Percentiles rank a stretch among this genome's conserved stretches.
These are phyloP conservation scores for Diogma glabrata DNA, from an alignment of 2,888 invertebrate species.

Conservation along the genomic window DNA sequence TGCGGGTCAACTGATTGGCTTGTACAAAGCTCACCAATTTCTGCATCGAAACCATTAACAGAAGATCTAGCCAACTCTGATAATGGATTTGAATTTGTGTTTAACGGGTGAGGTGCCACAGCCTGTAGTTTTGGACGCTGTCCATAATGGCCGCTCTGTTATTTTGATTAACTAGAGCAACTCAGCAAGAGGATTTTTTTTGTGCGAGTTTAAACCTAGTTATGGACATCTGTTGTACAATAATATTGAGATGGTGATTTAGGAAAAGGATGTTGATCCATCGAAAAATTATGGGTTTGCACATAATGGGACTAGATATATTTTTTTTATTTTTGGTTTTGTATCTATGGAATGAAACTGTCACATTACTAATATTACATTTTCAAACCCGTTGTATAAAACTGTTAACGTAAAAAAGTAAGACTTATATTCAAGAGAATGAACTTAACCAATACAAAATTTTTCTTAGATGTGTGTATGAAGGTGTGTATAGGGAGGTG, in stretches of 20 bases:
- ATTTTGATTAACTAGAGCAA: conserved; percentile 89
- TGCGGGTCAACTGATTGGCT: conserved; percentile 93
- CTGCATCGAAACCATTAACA: conserved; percentile 17
- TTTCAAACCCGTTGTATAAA: no score
- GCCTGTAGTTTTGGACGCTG: conserved; percentile 81
- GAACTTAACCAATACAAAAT: no score
- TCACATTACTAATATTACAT: no score
- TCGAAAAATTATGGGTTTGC: no score
- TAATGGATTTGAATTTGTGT: conserved; percentile 60
- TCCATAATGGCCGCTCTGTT: conserved; percentile 64
- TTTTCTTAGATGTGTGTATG: no score
- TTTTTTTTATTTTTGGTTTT: no score
- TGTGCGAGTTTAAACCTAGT: conserved; percentile 41
- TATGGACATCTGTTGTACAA: conserved; percentile 34
- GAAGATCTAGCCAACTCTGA: conserved; percentile 14
- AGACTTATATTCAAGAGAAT: no score
- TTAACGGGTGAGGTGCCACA: conserved; percentile 92
- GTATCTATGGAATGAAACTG: no score
- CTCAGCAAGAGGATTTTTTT: conserved; percentile 81
- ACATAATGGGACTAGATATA: no score
- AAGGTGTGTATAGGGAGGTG: no score
- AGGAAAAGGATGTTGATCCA: conserved; percentile 63
- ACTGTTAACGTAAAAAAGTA: no score
- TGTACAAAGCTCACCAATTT: conserved; percentile 38
- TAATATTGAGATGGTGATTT: conserved; percentile 43